phyloP scores from a whole-genome alignment of 2,113 vertebrate genomes.

The Syngnathus scovelli region DNA sequence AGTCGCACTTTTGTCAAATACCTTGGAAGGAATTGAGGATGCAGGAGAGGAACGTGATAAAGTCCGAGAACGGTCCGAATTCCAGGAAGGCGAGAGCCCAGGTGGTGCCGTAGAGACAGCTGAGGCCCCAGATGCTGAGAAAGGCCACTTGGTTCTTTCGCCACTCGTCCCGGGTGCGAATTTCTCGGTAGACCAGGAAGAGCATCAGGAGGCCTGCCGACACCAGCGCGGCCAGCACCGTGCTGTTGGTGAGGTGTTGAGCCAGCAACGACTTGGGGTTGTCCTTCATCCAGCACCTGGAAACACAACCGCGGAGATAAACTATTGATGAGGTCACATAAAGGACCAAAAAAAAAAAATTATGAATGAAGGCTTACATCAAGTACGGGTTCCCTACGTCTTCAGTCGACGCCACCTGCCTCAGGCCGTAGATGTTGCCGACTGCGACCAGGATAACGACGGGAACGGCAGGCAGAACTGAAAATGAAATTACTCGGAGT shows the following conservation, averaged over 20 bases:
- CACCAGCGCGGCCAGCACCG: slow-evolving; percentile 48
- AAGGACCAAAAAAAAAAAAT: neutral
- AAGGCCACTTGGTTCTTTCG: slow-evolving; percentile 56
- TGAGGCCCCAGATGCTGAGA: slow-evolving; percentile 75
- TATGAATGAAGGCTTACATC: slow-evolving; percentile 57
- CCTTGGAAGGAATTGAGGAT: slow-evolving; percentile 73
- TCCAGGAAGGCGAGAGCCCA: slow-evolving; percentile 67
- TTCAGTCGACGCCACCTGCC: slow-evolving; percentile 33
- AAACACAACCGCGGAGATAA: slow-evolving; percentile 4
- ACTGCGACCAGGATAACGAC: slow-evolving; percentile 46
- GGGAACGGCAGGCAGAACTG: slow-evolving; percentile 62
- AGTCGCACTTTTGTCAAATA: slow-evolving; percentile 15
- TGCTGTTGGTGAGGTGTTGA: slow-evolving; percentile 59
- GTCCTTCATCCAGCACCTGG: slow-evolving; percentile 72
- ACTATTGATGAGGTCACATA: neutral
- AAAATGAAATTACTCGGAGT: neutral
- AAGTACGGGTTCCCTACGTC: slow-evolving; percentile 37
- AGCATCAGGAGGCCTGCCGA: slow-evolving; percentile 63
- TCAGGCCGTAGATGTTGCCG: slow-evolving; percentile 60
- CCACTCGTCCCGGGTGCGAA: slow-evolving; percentile 60
- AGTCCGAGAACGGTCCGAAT: slow-evolving; percentile 45
- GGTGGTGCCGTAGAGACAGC: slow-evolving; percentile 67
- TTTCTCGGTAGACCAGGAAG: slow-evolving; percentile 54
- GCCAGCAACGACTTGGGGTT: slow-evolving; percentile 29
- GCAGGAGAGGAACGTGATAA: slow-evolving; percentile 60